phyloP scores from a whole-genome alignment of 1,140 invertebrate genomes.

The Drosophila obscura region DNA sequence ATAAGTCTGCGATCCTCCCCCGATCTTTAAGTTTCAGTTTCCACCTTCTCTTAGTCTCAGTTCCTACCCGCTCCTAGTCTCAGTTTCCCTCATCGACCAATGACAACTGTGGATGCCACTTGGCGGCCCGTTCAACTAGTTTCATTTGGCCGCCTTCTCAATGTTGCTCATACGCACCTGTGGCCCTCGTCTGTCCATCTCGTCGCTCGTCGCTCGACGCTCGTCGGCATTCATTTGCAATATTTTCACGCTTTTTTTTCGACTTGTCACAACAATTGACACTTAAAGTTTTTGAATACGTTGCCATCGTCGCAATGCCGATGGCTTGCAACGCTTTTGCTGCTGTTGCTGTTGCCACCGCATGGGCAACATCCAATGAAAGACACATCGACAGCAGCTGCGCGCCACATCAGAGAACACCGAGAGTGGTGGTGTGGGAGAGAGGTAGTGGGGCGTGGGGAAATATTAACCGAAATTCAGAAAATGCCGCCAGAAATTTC shows the following conservation, averaged over 20 bases:
- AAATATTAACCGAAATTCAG: conserved; percentile 60
- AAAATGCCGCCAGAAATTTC: conserved; percentile 55
- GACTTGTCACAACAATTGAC: conserved; percentile 81
- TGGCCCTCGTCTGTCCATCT: conserved; percentile 48
- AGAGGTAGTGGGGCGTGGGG: neutral
- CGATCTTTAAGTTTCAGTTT: no score
- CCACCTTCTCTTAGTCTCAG: no score
- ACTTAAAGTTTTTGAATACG: conserved; percentile 73
- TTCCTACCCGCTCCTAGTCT: neutral
- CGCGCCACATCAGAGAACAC: conserved; percentile 36
- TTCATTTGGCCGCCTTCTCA: conserved; percentile 73
- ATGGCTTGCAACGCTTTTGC: conserved; percentile 20
- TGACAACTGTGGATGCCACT: conserved; percentile 37
- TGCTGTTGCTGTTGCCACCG: conserved; percentile 38
- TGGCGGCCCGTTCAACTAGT: conserved; percentile 59
- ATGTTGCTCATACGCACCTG: conserved; percentile 81
- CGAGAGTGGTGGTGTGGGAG: no score
- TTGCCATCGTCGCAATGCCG: conserved; percentile 28
- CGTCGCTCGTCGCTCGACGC: conserved; percentile 1
- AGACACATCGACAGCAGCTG: conserved; percentile 80
- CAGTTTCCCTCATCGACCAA: neutral
- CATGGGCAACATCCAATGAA: conserved; percentile 41
- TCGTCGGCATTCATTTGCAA: conserved; percentile 70
- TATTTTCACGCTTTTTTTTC: conserved; percentile 72
- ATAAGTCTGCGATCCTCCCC: no score